phyloP scores from a whole-genome alignment of 2,797 vertebrate species.

The Artibeus jamaicensis region DNA sequence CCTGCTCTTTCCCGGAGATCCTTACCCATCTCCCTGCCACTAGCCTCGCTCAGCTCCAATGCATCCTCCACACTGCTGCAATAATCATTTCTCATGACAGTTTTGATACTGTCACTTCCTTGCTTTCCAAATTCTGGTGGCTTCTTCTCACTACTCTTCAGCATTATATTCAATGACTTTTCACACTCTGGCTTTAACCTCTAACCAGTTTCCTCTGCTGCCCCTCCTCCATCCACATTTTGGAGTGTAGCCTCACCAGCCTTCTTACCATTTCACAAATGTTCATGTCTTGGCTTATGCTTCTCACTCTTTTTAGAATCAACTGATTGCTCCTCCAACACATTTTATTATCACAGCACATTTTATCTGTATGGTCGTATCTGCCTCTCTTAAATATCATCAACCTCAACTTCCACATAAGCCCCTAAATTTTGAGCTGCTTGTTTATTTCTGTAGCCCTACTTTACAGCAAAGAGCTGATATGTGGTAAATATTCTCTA shows the following conservation, averaged over 20 bases:
- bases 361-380: not conserved
- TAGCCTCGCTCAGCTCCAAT: not conserved
- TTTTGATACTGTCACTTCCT: not conserved
- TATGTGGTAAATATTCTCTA: not conserved
- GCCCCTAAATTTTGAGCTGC: not conserved
- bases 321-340: not conserved
- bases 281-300: not conserved
- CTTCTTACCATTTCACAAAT: not conserved
- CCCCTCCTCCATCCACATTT: not conserved
- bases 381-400: not conserved
- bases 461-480: not conserved
- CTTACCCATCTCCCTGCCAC: not conserved
- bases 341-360: not conserved
- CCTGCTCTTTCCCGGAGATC: not conserved
- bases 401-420: not conserved
- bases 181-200: not conserved
- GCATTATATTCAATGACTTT: not conserved
- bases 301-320: not conserved
- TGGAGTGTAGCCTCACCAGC: fast-evolving
- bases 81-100: not conserved
- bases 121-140: not conserved
- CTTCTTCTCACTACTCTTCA: not conserved
- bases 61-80: not conserved
- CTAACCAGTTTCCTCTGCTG: not conserved
- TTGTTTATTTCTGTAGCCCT: not conserved